Evolutionary conservation across 2,888 invertebrate species (phyloP).

Genomic region (Perdita meconis): DNA sequence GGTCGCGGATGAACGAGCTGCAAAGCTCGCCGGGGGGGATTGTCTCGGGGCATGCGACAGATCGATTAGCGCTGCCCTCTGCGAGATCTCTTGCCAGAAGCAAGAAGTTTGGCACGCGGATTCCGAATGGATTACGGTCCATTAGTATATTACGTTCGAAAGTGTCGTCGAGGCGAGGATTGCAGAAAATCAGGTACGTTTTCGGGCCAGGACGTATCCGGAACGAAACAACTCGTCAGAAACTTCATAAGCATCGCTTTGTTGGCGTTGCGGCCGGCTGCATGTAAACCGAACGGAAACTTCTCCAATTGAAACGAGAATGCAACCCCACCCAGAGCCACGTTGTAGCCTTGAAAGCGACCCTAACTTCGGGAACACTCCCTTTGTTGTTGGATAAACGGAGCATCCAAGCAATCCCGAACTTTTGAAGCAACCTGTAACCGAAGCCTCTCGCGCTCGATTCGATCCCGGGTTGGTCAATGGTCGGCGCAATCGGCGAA

Average conservation of each 20-base stretch:
- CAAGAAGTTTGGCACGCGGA: conserved; percentile 12
- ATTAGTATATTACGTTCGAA: background rate
- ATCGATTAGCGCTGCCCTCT: conserved; percentile 15
- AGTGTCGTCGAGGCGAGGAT: background rate
- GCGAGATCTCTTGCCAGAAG: background rate
- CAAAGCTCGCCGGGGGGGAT: background rate
- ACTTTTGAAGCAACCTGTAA: conserved; percentile 12
- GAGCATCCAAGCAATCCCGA: background rate
- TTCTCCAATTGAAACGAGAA: background rate
- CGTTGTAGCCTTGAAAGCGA: conserved; percentile 10
- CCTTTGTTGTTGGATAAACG: conserved; percentile 11
- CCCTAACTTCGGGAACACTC: background rate
- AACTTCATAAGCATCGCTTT: conserved; percentile 12
- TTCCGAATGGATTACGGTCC: conserved; percentile 29
- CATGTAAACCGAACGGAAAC: background rate
- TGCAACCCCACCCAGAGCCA: background rate
- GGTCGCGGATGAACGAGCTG: conserved; percentile 20
- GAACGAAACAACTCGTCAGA: conserved; percentile 1
- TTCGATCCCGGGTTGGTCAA: conserved; percentile 48
- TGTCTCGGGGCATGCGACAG: background rate
- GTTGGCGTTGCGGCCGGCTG: background rate
- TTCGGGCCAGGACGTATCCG: background rate
- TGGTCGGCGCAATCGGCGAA: conserved; percentile 25
- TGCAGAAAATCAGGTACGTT: background rate
- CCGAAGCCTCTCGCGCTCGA: conserved; percentile 15